Base-by-base conservation (phyloP, 2,113 vertebrate species). In the Sylvia atricapilla region DNA sequence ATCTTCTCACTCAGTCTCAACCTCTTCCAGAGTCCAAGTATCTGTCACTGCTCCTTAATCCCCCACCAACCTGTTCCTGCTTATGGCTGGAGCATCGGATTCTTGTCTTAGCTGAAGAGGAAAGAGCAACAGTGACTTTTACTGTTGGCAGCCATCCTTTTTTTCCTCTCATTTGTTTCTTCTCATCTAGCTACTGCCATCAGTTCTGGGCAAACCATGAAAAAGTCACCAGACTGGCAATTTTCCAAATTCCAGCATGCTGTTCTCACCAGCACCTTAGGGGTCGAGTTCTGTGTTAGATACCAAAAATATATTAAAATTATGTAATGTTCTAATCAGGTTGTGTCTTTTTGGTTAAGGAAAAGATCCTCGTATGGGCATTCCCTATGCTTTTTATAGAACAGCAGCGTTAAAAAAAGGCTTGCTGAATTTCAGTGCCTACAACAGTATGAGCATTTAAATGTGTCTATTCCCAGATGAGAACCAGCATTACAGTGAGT, bases 401-500 rank as follows among this genome's bases (percentile, higher is more conserved):
- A 76, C 1, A 84, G 53, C 39, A 68, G 5, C 58, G 41, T 70
- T 84, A 69, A 92, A 92, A 92, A 89, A 74, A 84, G 16, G 72
- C 39, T 87, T 58, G n/a, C 56, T 88, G 59, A 81, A 74, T 77
- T 90, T 88, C 72, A 84, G 56, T 80, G 82, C 50, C 63, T 88
- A 58, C 59, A 85, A 90, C 7, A 53, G 14, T 39, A 82, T 7
- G 19, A 89, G 33, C 59, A 76, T 78, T 87, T 94, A 87, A 92
- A 68, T 76, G 33, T 58, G 76, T 82, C 76, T 87, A 76, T 73
- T 88, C 43, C 67, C 63, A 77, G 39, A 77, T 20, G 64, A 93
- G 55, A 95, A 95, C 12, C 70, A 88, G 74, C 44, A 89, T 70
- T 91, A 95, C 31, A 90, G 62, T 46, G 59, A 95, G 62, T 73